Conservation (phyloP, 2,113 vertebrate genomes). For the Chaetorhynchus papuensis region DNA sequence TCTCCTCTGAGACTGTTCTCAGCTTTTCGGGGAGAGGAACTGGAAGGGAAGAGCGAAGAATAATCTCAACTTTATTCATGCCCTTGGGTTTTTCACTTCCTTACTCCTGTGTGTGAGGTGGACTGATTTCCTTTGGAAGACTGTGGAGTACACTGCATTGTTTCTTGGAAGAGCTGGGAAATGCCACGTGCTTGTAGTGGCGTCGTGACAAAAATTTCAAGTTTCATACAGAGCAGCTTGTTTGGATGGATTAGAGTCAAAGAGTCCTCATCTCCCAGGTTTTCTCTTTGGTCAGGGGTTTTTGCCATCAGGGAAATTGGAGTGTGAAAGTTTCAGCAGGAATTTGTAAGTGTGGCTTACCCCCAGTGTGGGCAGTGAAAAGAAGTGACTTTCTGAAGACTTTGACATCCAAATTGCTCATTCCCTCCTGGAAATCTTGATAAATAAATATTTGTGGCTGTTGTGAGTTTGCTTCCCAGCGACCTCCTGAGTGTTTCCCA, state of each 20-base stretch:
- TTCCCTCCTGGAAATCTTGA: not conserved
- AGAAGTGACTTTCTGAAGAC: not conserved
- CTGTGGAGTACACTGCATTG: not conserved
- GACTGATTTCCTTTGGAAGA: not conserved
- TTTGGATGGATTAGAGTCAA: not conserved
- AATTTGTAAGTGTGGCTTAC: not conserved
- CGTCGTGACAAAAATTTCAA: not conserved
- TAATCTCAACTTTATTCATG: not conserved
- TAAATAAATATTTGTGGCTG: not conserved
- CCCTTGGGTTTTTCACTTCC: not conserved
- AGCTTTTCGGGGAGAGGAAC: fast-evolving
- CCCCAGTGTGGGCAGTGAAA: not conserved
- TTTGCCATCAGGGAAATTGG: not conserved
- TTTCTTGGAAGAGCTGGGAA: not conserved
- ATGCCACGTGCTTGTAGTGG: fast-evolving
- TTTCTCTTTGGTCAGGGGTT: not conserved
- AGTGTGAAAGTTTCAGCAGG: not conserved
- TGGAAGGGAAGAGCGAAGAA: not conserved
- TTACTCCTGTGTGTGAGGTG: fast-evolving
- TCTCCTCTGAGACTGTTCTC: too few relatives aligned
- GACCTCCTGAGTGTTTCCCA: fast-evolving
- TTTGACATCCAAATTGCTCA: not conserved
- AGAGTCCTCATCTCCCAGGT: too few relatives aligned
- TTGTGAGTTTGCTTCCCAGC: not conserved
- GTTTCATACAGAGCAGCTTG: not conserved